phyloP scores from a whole-genome alignment of 2,888 invertebrate species.

The Sinelater perroti region DNA sequence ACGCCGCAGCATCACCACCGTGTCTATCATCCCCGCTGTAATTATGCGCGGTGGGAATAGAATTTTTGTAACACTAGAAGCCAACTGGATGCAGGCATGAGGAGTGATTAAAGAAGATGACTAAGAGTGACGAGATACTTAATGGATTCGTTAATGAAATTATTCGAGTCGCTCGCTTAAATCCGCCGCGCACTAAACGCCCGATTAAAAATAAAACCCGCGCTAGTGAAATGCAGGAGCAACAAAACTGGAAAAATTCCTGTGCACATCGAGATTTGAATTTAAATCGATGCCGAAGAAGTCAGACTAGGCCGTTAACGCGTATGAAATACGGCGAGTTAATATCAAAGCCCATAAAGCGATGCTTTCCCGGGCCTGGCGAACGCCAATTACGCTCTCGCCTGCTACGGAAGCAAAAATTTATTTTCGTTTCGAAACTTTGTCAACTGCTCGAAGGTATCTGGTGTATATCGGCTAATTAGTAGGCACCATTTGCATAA shows the following conservation, averaged over 20 bases:
- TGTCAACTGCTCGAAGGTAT: not conserved
- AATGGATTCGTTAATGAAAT: constrained; percentile 14
- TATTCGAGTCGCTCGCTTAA: not conserved
- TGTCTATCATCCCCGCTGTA: constrained; percentile 5
- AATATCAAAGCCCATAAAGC: constrained; percentile 20
- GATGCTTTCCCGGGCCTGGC: constrained; percentile 14
- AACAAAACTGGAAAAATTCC: constrained; percentile 12
- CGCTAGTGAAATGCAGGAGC: constrained; percentile 11
- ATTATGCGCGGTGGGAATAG: constrained; percentile 10
- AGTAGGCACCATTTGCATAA: constrained; percentile 1
- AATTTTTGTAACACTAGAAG: constrained; percentile 13
- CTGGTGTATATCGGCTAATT: not conserved
- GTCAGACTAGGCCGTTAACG: constrained; percentile 26
- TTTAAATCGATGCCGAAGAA: constrained; percentile 26
- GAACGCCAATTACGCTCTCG: constrained; percentile 15
- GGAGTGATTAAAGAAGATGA: constrained; percentile 18
- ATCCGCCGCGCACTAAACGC: not conserved
- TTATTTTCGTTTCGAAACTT: constrained; percentile 10
- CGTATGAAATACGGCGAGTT: constrained; percentile 24
- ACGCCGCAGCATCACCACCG: not conserved
- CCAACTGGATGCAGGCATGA: not conserved
- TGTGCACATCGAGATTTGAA: constrained; percentile 21
- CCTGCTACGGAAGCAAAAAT: constrained; percentile 7
- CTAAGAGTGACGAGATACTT: constrained; percentile 10
- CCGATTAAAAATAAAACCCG: constrained; percentile 9